Evolutionary conservation across 2,113 vertebrate species (phyloP).

Genomic region (Ochotona curzoniae): DNA sequence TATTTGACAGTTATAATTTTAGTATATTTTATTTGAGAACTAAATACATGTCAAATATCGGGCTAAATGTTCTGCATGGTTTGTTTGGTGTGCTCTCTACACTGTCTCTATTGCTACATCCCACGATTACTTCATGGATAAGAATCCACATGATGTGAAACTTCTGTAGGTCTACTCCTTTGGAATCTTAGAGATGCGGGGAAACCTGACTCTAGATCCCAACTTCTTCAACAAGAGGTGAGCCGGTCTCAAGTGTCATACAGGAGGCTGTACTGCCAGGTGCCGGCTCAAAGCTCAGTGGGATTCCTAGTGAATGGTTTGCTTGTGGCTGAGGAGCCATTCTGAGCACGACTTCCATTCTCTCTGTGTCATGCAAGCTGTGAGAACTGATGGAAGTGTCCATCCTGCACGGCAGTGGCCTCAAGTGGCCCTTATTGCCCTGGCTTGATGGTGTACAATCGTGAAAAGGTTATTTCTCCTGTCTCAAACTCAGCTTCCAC

Average conservation of each 20-base stretch:
- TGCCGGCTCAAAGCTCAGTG: fast-evolving
- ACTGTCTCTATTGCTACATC: neutral
- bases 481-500: neutral
- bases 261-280: fast-evolving
- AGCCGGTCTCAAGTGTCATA: neutral
- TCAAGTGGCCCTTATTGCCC: neutral
- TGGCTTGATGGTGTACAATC: neutral
- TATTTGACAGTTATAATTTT: neutral
- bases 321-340: neutral
- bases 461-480: neutral
- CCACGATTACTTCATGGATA: neutral
- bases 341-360: neutral
- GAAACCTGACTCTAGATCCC: neutral
- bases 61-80: neutral
- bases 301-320: neutral
- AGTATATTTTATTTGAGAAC: neutral
- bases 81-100: neutral
- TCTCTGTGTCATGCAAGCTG: neutral
- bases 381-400: neutral
- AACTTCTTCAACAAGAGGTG: neutral
- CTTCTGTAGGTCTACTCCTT: neutral
- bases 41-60: neutral
- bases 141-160: neutral
- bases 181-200: neutral
- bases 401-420: neutral